Percentiles rank a stretch among this genome's conserved stretches.
phyloP scores from a whole-genome alignment of 2,113 vertebrate genomes.

The Leucopternis melanops region DNA sequence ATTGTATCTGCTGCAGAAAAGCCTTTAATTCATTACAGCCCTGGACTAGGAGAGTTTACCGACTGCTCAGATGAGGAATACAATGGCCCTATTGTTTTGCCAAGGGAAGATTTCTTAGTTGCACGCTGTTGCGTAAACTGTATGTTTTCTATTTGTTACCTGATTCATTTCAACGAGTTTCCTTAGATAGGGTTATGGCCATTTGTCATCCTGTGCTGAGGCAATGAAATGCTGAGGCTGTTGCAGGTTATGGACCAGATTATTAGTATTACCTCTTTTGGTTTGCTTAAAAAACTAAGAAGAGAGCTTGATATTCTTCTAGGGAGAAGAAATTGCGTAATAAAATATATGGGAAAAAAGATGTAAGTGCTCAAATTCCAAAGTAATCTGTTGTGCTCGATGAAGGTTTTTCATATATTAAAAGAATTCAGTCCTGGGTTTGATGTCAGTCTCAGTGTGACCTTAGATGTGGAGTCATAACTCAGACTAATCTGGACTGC shows the following conservation, averaged over 20 bases:
- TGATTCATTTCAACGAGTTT: neutral
- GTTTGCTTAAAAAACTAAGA: neutral
- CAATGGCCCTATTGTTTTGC: neutral
- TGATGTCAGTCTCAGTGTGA: neutral
- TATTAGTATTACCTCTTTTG: neutral
- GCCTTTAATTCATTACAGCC: slow-evolving; percentile 19
- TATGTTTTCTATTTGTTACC: slow-evolving; percentile 36
- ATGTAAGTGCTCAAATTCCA: neutral
- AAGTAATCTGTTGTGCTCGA: neutral
- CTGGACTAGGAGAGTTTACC: neutral
- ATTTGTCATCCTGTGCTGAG: neutral
- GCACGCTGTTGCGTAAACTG: neutral
- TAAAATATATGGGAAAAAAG: neutral
- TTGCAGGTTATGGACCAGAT: neutral
- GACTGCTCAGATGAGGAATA: neutral
- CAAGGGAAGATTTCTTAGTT: neutral
- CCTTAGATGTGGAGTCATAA: neutral
- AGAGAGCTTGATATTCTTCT: neutral
- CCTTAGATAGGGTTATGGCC: neutral
- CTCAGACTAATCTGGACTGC: neutral
- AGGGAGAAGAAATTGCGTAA: neutral
- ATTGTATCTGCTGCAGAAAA: neutral
- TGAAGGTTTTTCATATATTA: neutral
- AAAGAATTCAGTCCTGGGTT: neutral
- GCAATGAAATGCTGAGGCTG: neutral